Base-by-base conservation (phyloP, 1,140 invertebrate genomes). In the Anastrepha ludens region DNA sequence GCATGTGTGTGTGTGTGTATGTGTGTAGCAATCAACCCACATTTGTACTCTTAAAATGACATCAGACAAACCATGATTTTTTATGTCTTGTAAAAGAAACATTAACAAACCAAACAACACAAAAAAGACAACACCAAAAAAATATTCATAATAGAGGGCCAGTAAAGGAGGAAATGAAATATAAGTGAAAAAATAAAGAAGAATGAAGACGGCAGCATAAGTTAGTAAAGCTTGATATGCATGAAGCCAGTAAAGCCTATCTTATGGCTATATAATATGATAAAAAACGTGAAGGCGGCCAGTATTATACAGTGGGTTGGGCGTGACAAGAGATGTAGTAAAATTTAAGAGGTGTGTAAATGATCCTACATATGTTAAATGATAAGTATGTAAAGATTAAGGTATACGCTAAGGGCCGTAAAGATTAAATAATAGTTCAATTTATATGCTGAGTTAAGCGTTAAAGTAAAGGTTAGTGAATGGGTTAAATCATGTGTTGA, bases 61-160 rank as follows among this genome's bases (percentile, higher is more conserved):
- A 55, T 81, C 50, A 20, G 47, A 81, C 74, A 86, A 65, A 60
- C 85, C 39, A 62, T 58, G 62, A 62, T 86, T 86, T 86, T 86
- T 59, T 86, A 86, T 65, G 85, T 15, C 59, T 86, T 86, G 58
- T 86, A 86, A 86, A 86, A 86, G 47, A 55, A 81, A 86, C 59
- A 86, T 86, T 86, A 86, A 86, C 74, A 81, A 81, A 81, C 74
- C 74, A 81, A 81, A 50, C 9, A 55, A 81, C n/a, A 55, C 67
- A 74, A 74, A 47, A 44, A 44, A 74, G 55, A 81, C 50, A n/a
- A 81, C 74, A 81, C 50, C 74, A 81, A 15, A 20, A 74, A 47
- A 74, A 74, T 74, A 74, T 47, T 47, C 67, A n/a, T 47, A 50
- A 29, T 81, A 47, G 47, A 8, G 9, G 15, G 47, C 5, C 15